Base-by-base conservation (phyloP, 2,797 vertebrate genomes). In the Martes flavigula region DNA sequence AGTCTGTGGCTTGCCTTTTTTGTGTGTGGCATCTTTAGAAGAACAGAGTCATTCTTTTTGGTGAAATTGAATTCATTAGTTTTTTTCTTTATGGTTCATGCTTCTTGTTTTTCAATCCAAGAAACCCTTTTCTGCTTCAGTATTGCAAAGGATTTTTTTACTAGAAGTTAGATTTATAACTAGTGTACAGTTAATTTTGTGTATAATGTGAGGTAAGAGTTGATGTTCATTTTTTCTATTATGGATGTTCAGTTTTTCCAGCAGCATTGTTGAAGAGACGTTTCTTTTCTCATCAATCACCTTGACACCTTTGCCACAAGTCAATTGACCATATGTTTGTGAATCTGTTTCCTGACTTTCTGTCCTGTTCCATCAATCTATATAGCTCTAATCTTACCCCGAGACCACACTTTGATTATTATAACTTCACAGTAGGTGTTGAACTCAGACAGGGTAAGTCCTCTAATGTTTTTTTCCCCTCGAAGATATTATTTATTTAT, bases 81-180 rank as follows among this genome's bases (percentile, higher is more conserved):
- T 88, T 85, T 94, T 72, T 84, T 27, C 30, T 84, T 27, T 27
- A 77, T 84, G 46, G 54, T 40, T 91, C 21, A 51, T 90, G 43
- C 48, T 81, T 30, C 18, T 72, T 27, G 30, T 64, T 23, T 75
- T 95, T 66, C 25, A 87, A 12, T 43, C 43, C 7, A 75, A 51
- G 70, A 81, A 89, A 43, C 17, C 32, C n/a, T 90, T 92, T 23
- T 75, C 43, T 93, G 12, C 54, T 21, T 88, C 10, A 11, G 40
- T 27, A 38, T 38, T 23, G 12, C 21, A 79, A 15, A 87, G n/a
- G 78, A 68, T 90, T 83, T 79, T 92, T 92, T 73, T 82, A 77
- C 21, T 78, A 77, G 66, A 94, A 91, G 66, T 94, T 96, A 84
- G 38, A 15, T 81, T 83, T 94, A 25, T 90, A 58, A 30, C 73